Evolutionary conservation across 1,140 invertebrate species (phyloP).

Genomic region (Drosophila micromelanica): DNA sequence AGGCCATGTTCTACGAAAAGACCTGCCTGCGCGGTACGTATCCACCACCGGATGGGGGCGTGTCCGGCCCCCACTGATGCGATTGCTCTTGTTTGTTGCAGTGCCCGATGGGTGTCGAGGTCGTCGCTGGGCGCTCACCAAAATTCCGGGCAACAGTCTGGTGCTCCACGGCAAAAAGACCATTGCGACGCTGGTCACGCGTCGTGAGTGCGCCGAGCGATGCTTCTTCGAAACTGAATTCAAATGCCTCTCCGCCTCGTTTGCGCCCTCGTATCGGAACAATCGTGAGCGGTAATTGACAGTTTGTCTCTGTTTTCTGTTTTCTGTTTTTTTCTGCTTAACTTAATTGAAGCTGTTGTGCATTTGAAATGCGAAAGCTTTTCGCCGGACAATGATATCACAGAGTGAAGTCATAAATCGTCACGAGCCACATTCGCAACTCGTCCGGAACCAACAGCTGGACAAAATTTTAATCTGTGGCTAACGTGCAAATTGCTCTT

Average conservation of each 20-base stretch:
- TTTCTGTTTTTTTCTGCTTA: conserved; percentile 6
- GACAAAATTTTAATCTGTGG: too few species aligned
- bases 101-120: conserved; percentile 79
- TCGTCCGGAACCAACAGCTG: not conserved
- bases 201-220: conserved; percentile 85
- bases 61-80: conserved; percentile 22
- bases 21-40: conserved; percentile 83
- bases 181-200: conserved; percentile 83
- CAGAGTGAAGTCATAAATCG: conserved; percentile 56
- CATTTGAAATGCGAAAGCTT: conserved; percentile 64
- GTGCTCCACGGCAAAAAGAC: conserved; percentile 85
- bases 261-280: conserved; percentile 82
- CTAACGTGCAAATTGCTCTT: too few species aligned
- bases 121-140: conserved; percentile 85
- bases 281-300: conserved; percentile 78
- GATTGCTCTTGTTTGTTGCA: conserved; percentile 38
- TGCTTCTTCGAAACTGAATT: conserved; percentile 85
- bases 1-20: conserved; percentile 85
- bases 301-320: conserved; percentile 48
- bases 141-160: conserved; percentile 85
- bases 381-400: conserved; percentile 67
- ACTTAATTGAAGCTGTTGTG: conserved; percentile 71
- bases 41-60: conserved; percentile 29
- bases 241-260: conserved; percentile 85
- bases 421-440: not conserved